Percentiles rank a stretch among this genome's conserved stretches.
These are phyloP conservation scores for Meloidogyne exigua DNA, from an alignment of 1,140 invertebrate species.

Conservation along the genomic window DNA sequence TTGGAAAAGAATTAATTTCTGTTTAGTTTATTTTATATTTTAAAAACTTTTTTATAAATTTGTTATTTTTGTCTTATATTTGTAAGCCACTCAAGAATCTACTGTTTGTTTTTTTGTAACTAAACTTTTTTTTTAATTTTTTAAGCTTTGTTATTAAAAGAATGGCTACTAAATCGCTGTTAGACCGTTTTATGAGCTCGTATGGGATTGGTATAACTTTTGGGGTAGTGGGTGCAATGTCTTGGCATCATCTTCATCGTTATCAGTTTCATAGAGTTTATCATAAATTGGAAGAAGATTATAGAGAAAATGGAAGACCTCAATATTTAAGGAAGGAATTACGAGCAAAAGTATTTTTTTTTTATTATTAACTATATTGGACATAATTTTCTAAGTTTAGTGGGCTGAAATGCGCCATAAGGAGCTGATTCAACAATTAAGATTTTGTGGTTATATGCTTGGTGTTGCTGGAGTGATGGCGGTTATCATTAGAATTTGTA, in stretches of 20 bases:
- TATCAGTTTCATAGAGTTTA: neutral
- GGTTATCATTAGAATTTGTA: conserved; percentile 2
- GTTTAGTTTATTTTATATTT: neutral
- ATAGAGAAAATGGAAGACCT: neutral
- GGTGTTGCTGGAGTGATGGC: neutral
- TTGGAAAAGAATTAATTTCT: neutral
- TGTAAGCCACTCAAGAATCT: neutral
- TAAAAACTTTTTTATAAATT: neutral
- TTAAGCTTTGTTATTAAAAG: neutral
- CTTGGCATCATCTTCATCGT: neutral
- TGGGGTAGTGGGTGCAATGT: neutral
- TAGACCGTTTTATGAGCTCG: conserved; percentile 18
- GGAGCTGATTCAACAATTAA: neutral
- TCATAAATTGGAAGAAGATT: neutral
- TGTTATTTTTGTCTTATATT: neutral
- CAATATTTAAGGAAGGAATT: conserved; percentile 2
- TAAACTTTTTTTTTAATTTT: neutral
- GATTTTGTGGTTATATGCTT: neutral
- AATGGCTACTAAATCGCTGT: conserved; percentile 13
- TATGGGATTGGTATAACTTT: conserved; percentile 17
- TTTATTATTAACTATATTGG: neutral
- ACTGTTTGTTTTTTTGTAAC: neutral
- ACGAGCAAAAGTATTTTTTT: neutral
- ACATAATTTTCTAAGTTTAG: neutral
- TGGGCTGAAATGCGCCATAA: neutral